These are phyloP conservation scores for Enteromius radiatus DNA, from an alignment of 2,797 vertebrate genomes.

Conservation along the genomic window DNA sequence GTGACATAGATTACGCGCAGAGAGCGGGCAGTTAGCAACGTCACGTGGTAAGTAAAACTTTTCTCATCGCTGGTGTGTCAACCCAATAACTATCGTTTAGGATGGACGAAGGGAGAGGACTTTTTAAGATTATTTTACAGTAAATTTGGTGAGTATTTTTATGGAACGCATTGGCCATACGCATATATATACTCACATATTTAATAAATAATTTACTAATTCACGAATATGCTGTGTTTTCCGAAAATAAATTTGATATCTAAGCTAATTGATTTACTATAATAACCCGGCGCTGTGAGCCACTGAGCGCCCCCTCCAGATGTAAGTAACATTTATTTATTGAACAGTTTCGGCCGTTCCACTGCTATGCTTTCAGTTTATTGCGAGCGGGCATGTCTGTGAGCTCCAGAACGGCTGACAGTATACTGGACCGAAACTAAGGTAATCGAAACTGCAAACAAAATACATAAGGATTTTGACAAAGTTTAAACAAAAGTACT, in stretches of 20 bases:
- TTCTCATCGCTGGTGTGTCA: neutral
- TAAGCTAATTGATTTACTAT: neutral
- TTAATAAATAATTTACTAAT: too few species aligned
- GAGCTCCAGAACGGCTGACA: neutral
- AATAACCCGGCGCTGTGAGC: neutral
- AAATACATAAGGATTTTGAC: neutral
- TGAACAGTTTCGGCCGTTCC: neutral
- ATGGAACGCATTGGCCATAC: neutral
- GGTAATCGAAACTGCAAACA: constrained; percentile 18
- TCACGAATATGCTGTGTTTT: neutral
- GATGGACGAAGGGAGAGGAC: neutral
- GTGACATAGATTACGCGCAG: neutral
- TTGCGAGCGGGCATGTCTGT: neutral
- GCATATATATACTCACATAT: neutral
- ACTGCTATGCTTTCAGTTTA: neutral
- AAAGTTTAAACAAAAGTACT: neutral
- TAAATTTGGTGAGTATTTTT: neutral
- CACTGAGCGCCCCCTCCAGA: constrained; percentile 7
- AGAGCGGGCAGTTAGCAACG: accelerated
- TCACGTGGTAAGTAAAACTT: neutral
- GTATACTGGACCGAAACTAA: neutral
- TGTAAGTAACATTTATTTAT: accelerated
- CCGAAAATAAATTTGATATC: too few species aligned
- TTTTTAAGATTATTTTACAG: neutral
- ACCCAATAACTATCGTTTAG: neutral